Evolutionary conservation across 1,140 invertebrate genomes (phyloP).

Genomic region (Aphelenchoides avenae): DNA sequence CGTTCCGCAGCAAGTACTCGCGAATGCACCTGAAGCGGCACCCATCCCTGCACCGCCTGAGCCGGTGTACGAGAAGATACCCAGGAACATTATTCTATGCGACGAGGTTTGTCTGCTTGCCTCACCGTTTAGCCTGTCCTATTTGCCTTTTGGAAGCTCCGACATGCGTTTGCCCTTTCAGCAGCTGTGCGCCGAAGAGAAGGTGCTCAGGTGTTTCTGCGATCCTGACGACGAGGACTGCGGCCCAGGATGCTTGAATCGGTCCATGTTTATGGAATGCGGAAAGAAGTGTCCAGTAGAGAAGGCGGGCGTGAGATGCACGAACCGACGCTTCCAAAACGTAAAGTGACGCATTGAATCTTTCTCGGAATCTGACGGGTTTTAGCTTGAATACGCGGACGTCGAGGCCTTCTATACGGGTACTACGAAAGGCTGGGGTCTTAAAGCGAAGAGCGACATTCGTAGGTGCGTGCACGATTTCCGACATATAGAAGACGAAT

Average conservation of each 20-base stretch:
- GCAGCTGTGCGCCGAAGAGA: too few species aligned
- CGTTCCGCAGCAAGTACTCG: too few species aligned
- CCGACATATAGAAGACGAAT: not conserved
- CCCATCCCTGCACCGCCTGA: too few species aligned
- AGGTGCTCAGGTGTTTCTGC: slow-evolving; percentile 21
- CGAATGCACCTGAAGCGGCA: too few species aligned
- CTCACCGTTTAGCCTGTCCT: too few species aligned
- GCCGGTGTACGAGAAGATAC: too few species aligned
- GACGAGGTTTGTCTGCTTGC: too few species aligned
- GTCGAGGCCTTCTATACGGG: slow-evolving; percentile 40
- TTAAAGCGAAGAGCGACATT: slow-evolving; percentile 29
- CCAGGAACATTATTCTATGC: too few species aligned
- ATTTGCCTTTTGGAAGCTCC: too few species aligned
- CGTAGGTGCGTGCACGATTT: slow-evolving; percentile 7
- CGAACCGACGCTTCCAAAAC: slow-evolving; percentile 40
- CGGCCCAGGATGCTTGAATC: slow-evolving; percentile 35
- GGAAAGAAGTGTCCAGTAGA: slow-evolving; percentile 27
- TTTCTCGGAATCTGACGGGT: slow-evolving; percentile 7
- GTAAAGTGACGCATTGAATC: slow-evolving; percentile 18
- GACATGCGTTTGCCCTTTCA: too few species aligned
- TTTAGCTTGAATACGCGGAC: slow-evolving; percentile 36
- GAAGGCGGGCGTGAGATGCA: slow-evolving; percentile 39
- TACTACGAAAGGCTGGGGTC: slow-evolving; percentile 39
- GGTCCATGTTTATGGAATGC: slow-evolving; percentile 37
- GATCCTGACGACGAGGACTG: slow-evolving; percentile 27